A percentile compares a stretch with the other conserved stretches of the same genome.
Conservation (phyloP, 1,140 invertebrate species). For the Tetragnatha versicolor region DNA sequence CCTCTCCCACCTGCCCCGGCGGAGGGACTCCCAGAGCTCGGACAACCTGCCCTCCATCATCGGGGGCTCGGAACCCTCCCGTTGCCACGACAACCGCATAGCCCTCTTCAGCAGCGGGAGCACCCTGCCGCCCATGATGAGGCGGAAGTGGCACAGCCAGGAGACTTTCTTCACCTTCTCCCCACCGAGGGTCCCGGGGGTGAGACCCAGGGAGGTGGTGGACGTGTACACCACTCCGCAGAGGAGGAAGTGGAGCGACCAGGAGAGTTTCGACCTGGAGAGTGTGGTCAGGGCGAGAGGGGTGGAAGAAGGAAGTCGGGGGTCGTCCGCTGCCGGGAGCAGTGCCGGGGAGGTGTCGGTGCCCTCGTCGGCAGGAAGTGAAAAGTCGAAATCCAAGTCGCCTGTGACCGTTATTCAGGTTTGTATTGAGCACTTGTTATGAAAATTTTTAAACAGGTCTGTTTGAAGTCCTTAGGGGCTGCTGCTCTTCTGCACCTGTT, state of each 20-base stretch:
- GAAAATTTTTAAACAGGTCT: too few species aligned
- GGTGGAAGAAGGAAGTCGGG: slow-evolving; percentile 25
- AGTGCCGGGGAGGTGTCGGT: slow-evolving; percentile 6
- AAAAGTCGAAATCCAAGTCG: slow-evolving; percentile 8
- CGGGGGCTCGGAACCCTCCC: slow-evolving; percentile 46
- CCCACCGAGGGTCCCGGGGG: slow-evolving; percentile 38
- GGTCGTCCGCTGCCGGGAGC: slow-evolving; percentile 41
- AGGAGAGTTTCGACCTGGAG: slow-evolving; percentile 53
- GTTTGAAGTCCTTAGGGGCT: too few species aligned
- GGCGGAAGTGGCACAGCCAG: slow-evolving; percentile 33
- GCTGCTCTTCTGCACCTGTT: too few species aligned
- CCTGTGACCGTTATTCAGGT: slow-evolving; percentile 19
- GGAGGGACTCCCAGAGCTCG: slow-evolving; percentile 45
- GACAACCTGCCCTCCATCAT: slow-evolving; percentile 50
- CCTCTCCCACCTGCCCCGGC: background rate
- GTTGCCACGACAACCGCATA: background rate
- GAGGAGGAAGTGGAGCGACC: slow-evolving; percentile 54
- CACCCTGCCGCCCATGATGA: slow-evolving; percentile 48
- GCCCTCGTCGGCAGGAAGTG: slow-evolving; percentile 33
- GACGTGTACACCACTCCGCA: background rate
- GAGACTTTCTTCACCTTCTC: slow-evolving; percentile 5
- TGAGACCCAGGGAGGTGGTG: slow-evolving; percentile 18
- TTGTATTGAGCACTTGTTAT: too few species aligned
- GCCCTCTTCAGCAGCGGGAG: background rate
- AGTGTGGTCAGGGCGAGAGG: slow-evolving; percentile 31